These are phyloP conservation scores for Solea solea DNA, from an alignment of 2,113 vertebrate genomes.

Conservation along the genomic window DNA sequence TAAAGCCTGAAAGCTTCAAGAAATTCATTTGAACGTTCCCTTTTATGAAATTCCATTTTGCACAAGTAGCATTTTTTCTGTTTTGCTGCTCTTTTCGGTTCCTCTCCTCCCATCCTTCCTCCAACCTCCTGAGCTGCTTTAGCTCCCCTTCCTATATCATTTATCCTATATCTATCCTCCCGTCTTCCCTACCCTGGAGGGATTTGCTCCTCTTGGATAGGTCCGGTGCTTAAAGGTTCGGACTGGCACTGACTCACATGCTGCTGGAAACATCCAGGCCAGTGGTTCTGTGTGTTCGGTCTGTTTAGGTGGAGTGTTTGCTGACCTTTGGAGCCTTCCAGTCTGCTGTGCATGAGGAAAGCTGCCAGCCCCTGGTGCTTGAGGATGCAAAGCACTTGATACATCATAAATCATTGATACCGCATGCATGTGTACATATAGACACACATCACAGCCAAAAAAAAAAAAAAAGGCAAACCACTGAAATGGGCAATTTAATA, in stretches of 20 bases:
- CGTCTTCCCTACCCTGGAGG: constrained; percentile 51
- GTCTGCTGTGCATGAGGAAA: constrained; percentile 49
- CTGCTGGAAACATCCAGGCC: constrained; percentile 57
- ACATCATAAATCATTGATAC: constrained; percentile 44
- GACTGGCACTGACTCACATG: constrained; percentile 42
- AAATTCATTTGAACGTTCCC: too few relatives aligned
- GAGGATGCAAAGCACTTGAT: constrained; percentile 31
- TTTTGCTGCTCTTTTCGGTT: background rate
- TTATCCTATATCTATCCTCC: background rate
- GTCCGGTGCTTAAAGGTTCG: constrained; percentile 60
- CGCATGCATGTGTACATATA: background rate
- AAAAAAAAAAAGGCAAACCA: constrained; percentile 8
- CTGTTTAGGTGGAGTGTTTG: constrained; percentile 57
- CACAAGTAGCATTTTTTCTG: too few relatives aligned
- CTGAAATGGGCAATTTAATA: constrained; percentile 71
- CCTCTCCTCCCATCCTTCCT: background rate
- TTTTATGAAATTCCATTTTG: too few relatives aligned
- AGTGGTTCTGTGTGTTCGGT: constrained; percentile 54
- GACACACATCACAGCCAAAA: background rate
- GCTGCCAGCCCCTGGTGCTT: constrained; percentile 23
- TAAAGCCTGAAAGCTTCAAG: too few relatives aligned
- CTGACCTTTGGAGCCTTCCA: constrained; percentile 59
- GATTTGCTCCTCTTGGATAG: constrained; percentile 68
- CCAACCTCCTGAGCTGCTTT: constrained; percentile 1
- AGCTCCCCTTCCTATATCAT: constrained; percentile 8